Conservation (phyloP, 2,113 vertebrate species). For the Podocnemis expansa region DNA sequence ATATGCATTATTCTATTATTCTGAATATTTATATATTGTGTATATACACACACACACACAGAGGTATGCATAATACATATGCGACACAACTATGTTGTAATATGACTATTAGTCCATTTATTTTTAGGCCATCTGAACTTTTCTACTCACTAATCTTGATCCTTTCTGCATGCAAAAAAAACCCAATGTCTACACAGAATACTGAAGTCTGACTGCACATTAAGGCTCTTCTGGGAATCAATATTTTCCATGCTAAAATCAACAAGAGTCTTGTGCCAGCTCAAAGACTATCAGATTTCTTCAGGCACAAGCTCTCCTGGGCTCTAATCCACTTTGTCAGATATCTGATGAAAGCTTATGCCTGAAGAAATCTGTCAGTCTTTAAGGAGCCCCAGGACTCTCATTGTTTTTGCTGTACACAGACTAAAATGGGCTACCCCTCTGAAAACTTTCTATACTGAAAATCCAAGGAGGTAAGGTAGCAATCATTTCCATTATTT, state of each 20-base stretch:
- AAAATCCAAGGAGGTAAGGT: neutral
- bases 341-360: too few species aligned
- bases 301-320: too few species aligned
- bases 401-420: too few species aligned
- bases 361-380: too few species aligned
- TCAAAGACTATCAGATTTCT: too few species aligned
- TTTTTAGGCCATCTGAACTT: neutral
- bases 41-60: accelerated
- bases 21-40: neutral
- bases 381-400: too few species aligned
- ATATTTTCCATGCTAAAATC: neutral
- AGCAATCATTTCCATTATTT: neutral
- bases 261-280: too few species aligned
- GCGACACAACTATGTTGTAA: neutral
- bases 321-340: too few species aligned
- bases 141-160: neutral
- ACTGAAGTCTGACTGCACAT: neutral
- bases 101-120: neutral
- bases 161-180: neutral
- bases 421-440: too few species aligned
- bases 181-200: neutral
- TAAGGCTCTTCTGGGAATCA: neutral
- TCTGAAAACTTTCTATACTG: too few species aligned
- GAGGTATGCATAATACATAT: neutral
- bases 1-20: neutral